Evolutionary conservation across 1,140 invertebrate genomes (phyloP).

Genomic region (Druon quercuslanigerum): DNA sequence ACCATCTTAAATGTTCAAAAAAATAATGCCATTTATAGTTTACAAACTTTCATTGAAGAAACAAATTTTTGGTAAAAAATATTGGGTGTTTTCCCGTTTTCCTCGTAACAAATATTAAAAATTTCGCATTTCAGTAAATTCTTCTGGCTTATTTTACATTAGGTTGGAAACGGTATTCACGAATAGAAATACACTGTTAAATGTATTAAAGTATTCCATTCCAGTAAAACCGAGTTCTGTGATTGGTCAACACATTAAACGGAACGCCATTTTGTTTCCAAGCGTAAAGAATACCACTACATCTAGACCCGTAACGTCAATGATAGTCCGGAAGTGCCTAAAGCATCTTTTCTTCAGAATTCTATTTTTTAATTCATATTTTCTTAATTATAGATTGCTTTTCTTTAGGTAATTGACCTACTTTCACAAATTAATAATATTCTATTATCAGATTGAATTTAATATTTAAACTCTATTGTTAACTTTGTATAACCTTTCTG

Average conservation of each 20-base stretch:
- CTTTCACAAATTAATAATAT: neutral
- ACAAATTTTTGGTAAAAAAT: too few relatives aligned
- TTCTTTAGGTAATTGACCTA: neutral
- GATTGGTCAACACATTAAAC: slow-evolving; percentile 11
- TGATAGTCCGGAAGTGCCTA: neutral
- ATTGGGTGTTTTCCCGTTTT: too few relatives aligned
- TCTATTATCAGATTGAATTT: neutral
- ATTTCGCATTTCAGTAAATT: too few relatives aligned
- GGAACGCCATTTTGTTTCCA: slow-evolving; percentile 23
- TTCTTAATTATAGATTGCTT: neutral
- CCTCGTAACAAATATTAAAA: too few relatives aligned
- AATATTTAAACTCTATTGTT: neutral
- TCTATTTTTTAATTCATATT: neutral
- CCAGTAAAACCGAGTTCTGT: slow-evolving; percentile 16
- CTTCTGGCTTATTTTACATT: too few relatives aligned
- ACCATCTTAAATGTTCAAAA: too few relatives aligned
- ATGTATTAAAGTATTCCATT: slow-evolving; percentile 22
- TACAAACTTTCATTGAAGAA: too few relatives aligned
- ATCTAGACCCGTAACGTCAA: neutral
- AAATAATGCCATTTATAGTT: too few relatives aligned
- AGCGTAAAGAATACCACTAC: slow-evolving; percentile 13
- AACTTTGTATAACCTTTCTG: too few relatives aligned
- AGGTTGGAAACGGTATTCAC: neutral
- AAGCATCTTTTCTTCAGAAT: slow-evolving; percentile 36
- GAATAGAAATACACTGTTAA: slow-evolving; percentile 2